Evolutionary conservation across 2,888 invertebrate species (phyloP), one percentile per base, ranked within the genome.

Genomic region (Acleris cristana): DNA sequence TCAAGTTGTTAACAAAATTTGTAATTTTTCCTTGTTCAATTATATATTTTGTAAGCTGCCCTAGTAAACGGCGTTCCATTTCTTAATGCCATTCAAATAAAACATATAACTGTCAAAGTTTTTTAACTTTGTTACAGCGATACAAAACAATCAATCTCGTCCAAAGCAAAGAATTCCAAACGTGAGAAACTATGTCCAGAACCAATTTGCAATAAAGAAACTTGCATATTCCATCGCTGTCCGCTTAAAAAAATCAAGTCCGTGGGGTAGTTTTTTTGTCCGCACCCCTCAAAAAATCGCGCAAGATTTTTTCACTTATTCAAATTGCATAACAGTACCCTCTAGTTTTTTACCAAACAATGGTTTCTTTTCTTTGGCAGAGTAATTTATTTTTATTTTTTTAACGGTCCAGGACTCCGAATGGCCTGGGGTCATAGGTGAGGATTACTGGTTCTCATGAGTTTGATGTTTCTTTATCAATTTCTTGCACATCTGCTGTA

Each of bases 341-440:
- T 82, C 76, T 78, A 84, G 84, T 86, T 91, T 92, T 88, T 90
- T 85, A 78, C 64, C 88, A 87, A 89, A 90, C 90, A 90, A 92
- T 86, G 67, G 81, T 71, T 78, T 74, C 82, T 83, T 89, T 90
- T 88, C 87, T 88, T 88, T 75, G 78, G 76, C 68, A 74, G 72
- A 78, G 79, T 82, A 83, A 81, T 76, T 76, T 77, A 81, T 83
- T 84, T 88, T 88, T 87, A 86, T 88, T 88, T 89, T 87, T 89
- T 86, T 83, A 87, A 87, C 85, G 86, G 89, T 87, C 88, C 84
- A 84, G 72, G 79, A 70, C 57, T 69, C 73, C 69, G 75, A 82
- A 82, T 89, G 78, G 88, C 91, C 92, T 69, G 74, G 89, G 92
- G 92, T 92, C 92, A 92, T 89, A 91, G 92, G 88, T 90, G 86